Conservation (phyloP, 2,888 invertebrate species). For the Crioceris asparagi region DNA sequence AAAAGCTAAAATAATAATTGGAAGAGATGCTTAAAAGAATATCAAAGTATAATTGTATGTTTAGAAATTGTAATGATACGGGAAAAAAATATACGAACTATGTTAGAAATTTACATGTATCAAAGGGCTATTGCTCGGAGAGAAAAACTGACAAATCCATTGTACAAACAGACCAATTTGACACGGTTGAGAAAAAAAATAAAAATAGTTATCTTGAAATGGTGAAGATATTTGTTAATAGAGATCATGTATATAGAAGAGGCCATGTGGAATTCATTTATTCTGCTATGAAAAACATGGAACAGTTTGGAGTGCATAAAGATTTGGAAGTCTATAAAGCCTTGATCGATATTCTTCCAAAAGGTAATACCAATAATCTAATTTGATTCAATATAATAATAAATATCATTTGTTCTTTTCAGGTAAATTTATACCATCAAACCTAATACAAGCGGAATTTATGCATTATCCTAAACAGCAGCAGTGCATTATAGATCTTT, state of each 20-base stretch:
- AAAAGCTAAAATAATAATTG: no score
- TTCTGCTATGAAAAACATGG: constrained; percentile 78
- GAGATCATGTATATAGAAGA: constrained; percentile 53
- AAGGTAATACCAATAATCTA: constrained; percentile 38
- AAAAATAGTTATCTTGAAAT: constrained; percentile 61
- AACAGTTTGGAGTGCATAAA: constrained; percentile 78
- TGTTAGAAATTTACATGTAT: no score
- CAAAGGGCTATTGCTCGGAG: no score
- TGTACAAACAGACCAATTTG: constrained; percentile 41
- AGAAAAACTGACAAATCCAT: no score
- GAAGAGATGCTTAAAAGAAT: no score
- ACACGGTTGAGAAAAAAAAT: constrained; percentile 44
- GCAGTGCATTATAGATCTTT: constrained; percentile 77
- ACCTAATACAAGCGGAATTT: constrained; percentile 77
- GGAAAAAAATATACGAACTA: no score
- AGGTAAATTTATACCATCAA: constrained; percentile 69
- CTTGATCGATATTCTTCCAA: constrained; percentile 75
- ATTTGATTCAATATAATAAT: background rate
- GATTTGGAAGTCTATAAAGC: constrained; percentile 81
- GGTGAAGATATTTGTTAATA: constrained; percentile 60
- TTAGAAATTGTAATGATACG: no score
- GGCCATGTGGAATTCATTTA: constrained; percentile 94
- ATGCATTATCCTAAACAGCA: constrained; percentile 95
- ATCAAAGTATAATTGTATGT: no score
- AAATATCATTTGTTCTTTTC: constrained; percentile 4